Evolutionary conservation across 64 coral and sea anemone genomes (phyloP).

Genomic region (Stylophora pistillata): DNA sequence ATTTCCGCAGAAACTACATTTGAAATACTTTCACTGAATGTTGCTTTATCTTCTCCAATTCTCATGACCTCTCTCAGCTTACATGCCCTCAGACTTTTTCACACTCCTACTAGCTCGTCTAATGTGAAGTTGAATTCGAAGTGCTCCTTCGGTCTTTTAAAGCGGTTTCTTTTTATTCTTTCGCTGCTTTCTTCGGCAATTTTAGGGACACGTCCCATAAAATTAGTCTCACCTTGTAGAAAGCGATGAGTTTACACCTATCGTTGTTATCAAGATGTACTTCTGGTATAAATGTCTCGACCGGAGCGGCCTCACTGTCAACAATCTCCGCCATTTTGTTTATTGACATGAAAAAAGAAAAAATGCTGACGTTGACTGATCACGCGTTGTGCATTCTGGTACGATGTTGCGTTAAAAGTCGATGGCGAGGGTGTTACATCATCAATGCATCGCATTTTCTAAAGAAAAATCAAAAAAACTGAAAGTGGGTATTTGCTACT

Average conservation of each 20-base stretch:
- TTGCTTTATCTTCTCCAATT: neutral
- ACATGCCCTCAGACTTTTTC: neutral
- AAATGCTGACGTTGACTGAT: too few relatives aligned
- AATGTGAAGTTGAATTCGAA: neutral
- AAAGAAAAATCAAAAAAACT: neutral
- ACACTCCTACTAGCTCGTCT: neutral
- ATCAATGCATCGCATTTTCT: constrained; percentile 3
- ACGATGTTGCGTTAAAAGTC: too few relatives aligned
- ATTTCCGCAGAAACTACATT: too few relatives aligned
- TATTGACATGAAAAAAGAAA: too few relatives aligned
- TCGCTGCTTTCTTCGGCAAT: neutral
- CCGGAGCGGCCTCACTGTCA: too few relatives aligned
- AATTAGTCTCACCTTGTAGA: too few relatives aligned
- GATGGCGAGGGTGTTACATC: neutral
- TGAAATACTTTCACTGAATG: too few relatives aligned
- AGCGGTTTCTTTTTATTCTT: neutral
- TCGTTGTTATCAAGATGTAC: too few relatives aligned
- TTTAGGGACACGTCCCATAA: neutral
- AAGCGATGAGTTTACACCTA: too few relatives aligned
- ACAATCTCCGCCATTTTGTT: too few relatives aligned
- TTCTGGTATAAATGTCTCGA: too few relatives aligned
- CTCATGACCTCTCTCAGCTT: neutral
- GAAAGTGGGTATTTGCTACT: neutral
- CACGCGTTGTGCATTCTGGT: too few relatives aligned
- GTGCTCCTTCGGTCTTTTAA: constrained; percentile 7